Percentiles rank a stretch among this genome's conserved stretches.
phyloP scores from a whole-genome alignment of 1,140 invertebrate genomes.

The Pygmarrhopalites habei region DNA sequence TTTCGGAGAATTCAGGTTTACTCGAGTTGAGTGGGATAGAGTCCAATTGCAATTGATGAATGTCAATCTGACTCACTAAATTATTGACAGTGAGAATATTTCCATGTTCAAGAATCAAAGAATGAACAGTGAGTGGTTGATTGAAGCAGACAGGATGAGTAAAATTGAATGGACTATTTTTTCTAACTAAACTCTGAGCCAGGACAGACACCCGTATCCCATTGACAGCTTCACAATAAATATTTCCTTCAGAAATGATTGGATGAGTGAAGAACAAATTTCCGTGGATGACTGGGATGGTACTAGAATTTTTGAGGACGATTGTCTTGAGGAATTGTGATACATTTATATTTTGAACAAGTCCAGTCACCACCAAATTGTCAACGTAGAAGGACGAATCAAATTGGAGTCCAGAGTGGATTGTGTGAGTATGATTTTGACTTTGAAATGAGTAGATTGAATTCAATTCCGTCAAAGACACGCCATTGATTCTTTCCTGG shows the following conservation, averaged over 20 bases:
- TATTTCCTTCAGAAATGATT: background rate
- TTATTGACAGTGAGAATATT: background rate
- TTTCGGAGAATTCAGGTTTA: background rate
- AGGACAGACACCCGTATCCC: background rate
- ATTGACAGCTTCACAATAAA: background rate
- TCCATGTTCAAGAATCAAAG: background rate
- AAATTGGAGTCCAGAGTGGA: background rate
- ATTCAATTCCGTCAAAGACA: background rate
- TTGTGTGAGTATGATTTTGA: conserved; percentile 5
- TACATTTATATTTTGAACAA: conserved; percentile 6
- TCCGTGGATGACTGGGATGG: background rate
- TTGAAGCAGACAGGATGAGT: background rate
- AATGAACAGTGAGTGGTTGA: background rate
- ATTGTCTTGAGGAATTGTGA: background rate
- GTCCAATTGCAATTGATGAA: background rate
- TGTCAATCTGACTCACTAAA: too few species aligned
- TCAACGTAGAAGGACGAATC: background rate
- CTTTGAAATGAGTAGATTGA: conserved; percentile 13
- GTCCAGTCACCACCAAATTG: background rate
- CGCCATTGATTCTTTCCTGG: background rate
- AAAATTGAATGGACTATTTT: background rate
- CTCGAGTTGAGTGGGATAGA: conserved; percentile 1
- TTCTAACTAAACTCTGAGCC: background rate
- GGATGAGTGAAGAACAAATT: conserved; percentile 1
- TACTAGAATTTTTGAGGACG: background rate